These are phyloP conservation scores for Dermatemys mawii DNA, from an alignment of 2,113 vertebrate species.

Conservation along the genomic window DNA sequence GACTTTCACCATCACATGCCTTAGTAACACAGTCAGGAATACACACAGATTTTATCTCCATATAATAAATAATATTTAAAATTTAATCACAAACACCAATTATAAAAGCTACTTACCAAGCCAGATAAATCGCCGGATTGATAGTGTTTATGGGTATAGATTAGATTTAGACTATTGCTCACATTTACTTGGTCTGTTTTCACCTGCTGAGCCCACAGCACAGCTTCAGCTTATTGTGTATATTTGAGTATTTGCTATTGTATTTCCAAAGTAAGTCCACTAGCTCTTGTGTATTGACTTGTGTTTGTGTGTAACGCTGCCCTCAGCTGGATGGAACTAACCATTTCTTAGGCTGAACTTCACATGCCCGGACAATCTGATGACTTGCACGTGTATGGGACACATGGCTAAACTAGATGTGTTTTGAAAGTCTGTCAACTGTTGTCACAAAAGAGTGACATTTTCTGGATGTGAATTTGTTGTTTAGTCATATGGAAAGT, in stretches of 20 bases:
- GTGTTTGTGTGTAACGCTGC: not conserved
- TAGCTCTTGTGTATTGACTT: not conserved
- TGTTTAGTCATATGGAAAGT: not conserved
- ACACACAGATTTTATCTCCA: not conserved
- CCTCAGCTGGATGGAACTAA: too few species aligned
- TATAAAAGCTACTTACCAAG: constrained; percentile 29
- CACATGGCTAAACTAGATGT: not conserved
- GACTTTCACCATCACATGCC: not conserved
- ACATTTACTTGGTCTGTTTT: constrained; percentile 19
- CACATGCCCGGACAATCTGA: rapidly evolving
- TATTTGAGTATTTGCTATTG: not conserved
- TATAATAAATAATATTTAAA: constrained; percentile 12
- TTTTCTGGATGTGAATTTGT: not conserved
- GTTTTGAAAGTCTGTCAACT: rapidly evolving
- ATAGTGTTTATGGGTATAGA: constrained; percentile 24
- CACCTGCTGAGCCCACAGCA: not conserved
- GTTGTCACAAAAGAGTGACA: not conserved
- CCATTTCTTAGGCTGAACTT: rapidly evolving
- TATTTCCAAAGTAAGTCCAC: not conserved
- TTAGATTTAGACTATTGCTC: constrained; percentile 16
- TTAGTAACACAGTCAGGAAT: not conserved
- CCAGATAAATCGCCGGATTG: not conserved
- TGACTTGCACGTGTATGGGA: not conserved
- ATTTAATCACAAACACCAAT: constrained; percentile 47
- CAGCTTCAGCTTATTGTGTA: not conserved